Conservation (phyloP, 1,140 invertebrate genomes). For the Ptiloglossa arizonensis region DNA sequence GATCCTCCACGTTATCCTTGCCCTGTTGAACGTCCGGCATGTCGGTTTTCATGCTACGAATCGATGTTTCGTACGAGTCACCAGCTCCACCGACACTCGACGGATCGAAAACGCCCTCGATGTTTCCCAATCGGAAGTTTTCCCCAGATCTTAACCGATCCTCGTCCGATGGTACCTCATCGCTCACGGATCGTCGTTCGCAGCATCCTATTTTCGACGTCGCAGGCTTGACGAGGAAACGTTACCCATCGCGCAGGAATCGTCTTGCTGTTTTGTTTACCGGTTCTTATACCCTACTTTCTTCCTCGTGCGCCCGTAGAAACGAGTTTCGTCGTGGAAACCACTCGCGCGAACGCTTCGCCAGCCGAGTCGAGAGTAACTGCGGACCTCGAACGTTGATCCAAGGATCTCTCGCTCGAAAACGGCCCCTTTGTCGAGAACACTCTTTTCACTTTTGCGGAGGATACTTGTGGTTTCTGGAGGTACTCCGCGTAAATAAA, state of each 20-base stretch:
- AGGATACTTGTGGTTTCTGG: too few species aligned
- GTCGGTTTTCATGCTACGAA: constrained; percentile 44
- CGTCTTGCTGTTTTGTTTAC: background rate
- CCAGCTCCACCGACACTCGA: too few species aligned
- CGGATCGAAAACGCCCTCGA: too few species aligned
- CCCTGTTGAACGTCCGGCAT: constrained; percentile 34
- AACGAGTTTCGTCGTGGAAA: constrained; percentile 15
- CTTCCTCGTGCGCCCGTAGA: background rate
- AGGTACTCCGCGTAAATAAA: too few species aligned
- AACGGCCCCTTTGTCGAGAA: too few species aligned
- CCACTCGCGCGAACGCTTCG: background rate
- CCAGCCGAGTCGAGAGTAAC: background rate
- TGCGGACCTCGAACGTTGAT: background rate
- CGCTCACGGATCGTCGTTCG: background rate
- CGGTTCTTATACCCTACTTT: background rate
- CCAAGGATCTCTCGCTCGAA: background rate
- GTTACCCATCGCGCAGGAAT: background rate
- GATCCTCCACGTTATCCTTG: background rate
- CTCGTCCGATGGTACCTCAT: background rate
- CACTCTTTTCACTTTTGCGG: constrained; percentile 5
- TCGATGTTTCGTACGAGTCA: too few species aligned
- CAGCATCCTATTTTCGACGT: background rate
- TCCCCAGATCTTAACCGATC: background rate
- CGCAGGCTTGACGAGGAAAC: background rate
- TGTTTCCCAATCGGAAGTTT: too few species aligned